Conservation (phyloP, 2,797 vertebrate genomes). For the Eulemur mongoz region DNA sequence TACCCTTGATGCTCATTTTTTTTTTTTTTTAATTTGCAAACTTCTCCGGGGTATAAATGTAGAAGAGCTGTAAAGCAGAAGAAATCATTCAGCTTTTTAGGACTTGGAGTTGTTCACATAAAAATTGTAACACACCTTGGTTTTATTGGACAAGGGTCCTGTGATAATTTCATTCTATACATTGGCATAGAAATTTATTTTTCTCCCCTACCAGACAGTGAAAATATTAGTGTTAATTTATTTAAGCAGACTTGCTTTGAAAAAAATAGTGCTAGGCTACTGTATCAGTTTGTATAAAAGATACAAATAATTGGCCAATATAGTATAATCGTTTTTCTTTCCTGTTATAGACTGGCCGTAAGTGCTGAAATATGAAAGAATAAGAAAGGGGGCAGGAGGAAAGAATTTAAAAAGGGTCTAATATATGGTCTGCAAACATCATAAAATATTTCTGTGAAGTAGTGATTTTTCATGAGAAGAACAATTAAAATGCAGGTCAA, state of each 20-base stretch:
- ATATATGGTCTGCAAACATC: not conserved
- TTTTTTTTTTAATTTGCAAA: not conserved
- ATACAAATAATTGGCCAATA: not conserved
- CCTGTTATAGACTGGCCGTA: not conserved
- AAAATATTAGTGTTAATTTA: not conserved
- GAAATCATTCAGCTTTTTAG: not conserved
- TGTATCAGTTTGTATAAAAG: not conserved
- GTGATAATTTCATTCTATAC: not conserved
- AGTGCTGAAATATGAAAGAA: not conserved
- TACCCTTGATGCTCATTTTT: not conserved
- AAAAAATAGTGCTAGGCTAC: not conserved
- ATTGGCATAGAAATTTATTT: not conserved
- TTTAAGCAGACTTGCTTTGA: not conserved
- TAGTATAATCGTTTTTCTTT: not conserved
- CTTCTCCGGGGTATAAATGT: not conserved
- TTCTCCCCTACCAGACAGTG: not conserved
- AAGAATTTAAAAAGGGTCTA: not conserved
- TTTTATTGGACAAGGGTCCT: not conserved
- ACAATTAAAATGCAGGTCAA: not conserved
- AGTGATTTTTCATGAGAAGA: not conserved
- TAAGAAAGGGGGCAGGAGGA: not conserved
- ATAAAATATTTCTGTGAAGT: not conserved
- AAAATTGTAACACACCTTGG: not conserved
- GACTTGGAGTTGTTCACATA: not conserved
- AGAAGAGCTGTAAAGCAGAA: not conserved